These are phyloP conservation scores for Scaptomyza reducta DNA, from an alignment of 2,888 invertebrate genomes.

Conservation along the genomic window DNA sequence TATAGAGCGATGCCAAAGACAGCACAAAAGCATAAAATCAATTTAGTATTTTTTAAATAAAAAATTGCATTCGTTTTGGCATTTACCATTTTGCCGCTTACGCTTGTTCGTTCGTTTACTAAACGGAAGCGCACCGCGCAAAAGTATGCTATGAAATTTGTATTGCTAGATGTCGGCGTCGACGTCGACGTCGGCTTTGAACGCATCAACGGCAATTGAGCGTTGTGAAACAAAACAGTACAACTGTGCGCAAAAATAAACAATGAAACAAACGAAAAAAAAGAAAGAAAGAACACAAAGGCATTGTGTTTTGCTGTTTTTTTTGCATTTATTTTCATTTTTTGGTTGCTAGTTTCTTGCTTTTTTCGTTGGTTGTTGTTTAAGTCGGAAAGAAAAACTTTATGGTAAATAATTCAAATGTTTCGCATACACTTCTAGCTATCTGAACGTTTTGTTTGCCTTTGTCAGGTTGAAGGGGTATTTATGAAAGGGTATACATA, in stretches of 20 bases:
- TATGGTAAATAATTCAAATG: constrained; percentile 66
- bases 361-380: constrained; percentile 18
- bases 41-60: constrained; percentile 69
- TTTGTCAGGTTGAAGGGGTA: constrained; percentile 4
- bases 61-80: constrained; percentile 48
- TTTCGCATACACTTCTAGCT: constrained; percentile 44
- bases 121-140: constrained; percentile 65
- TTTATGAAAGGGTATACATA: background rate
- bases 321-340: constrained; percentile 4
- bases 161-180: constrained; percentile 37
- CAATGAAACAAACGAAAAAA: constrained; percentile 4
- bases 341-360: background rate
- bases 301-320: constrained; percentile 19
- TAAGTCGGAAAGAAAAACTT: constrained; percentile 49
- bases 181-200: constrained; percentile 41
- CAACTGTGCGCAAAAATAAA: constrained; percentile 23
- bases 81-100: constrained; percentile 23
- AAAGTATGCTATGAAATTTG: constrained; percentile 75
- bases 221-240: constrained; percentile 46
- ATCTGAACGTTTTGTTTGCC: constrained; percentile 17
- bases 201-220: constrained; percentile 66
- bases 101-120: constrained; percentile 56
- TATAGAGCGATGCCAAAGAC: background rate
- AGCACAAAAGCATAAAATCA: constrained; percentile 57
- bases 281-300: constrained; percentile 43